A percentile compares a stretch with the other conserved stretches of the same genome.
These are phyloP conservation scores for Xiphias gladius DNA, from an alignment of 2,113 vertebrate genomes.

Conservation along the genomic window DNA sequence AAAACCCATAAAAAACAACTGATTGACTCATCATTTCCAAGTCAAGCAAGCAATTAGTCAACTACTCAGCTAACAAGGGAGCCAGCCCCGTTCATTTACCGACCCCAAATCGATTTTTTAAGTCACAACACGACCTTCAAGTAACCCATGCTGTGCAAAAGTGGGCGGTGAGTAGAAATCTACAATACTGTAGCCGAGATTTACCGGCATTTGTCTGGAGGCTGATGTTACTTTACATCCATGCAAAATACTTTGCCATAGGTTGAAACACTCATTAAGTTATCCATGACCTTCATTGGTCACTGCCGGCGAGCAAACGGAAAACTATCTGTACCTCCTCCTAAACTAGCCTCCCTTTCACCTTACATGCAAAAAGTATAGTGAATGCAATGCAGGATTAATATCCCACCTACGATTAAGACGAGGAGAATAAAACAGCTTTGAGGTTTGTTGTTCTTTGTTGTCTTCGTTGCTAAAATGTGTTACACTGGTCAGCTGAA, in stretches of 20 bases:
- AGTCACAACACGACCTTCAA: slow-evolving; percentile 11
- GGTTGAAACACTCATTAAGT: neutral
- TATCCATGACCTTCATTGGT: neutral
- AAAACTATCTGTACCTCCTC: neutral
- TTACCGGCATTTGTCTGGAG: neutral
- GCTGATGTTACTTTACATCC: slow-evolving; percentile 9
- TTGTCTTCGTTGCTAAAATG: neutral
- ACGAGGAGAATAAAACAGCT: neutral
- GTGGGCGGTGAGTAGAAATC: neutral
- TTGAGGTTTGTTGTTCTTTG: neutral
- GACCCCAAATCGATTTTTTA: neutral
- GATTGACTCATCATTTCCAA: slow-evolving; percentile 20
- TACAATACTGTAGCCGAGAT: too few relatives aligned
- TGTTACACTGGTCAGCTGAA: rapidly evolving
- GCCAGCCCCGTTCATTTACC: neutral
- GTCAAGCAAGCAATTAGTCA: slow-evolving; percentile 33
- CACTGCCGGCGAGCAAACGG: neutral
- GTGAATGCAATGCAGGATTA: neutral
- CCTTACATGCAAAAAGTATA: neutral
- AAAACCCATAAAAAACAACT: slow-evolving; percentile 2
- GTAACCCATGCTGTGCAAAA: neutral
- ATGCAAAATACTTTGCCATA: neutral
- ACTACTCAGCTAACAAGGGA: slow-evolving; percentile 11
- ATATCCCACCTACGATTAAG: neutral
- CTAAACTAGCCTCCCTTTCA: neutral